These are phyloP conservation scores for Drosophila busckii DNA, from an alignment of 1,140 invertebrate genomes.

Conservation along the genomic window DNA sequence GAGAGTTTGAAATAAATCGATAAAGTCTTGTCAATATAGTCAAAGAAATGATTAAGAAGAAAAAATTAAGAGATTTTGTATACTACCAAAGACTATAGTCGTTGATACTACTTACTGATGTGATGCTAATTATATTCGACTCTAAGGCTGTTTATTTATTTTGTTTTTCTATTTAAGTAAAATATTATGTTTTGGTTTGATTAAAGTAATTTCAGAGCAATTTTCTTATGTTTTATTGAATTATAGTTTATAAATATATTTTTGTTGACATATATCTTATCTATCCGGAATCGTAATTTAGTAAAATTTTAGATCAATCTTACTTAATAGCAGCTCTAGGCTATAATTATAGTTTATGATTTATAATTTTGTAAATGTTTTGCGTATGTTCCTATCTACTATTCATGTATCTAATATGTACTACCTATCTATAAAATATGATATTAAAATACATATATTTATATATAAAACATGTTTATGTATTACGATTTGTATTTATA, in stretches of 20 bases:
- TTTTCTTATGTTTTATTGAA: conserved; percentile 38
- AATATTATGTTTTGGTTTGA: conserved; percentile 40
- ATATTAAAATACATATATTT: conserved; percentile 17
- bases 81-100: no score
- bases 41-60: no score
- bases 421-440: conserved; percentile 12
- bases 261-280: no score
- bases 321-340: conserved; percentile 1
- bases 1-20: no score
- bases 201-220: conserved; percentile 59
- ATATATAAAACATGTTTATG: conserved; percentile 62
- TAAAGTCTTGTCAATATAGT: no score
- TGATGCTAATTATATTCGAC: no score
- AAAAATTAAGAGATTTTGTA: no score
- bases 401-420: conserved; percentile 15
- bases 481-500: conserved; percentile 72
- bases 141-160: conserved; percentile 21
- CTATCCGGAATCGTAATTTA: conserved; percentile 22
- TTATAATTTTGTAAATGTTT: conserved; percentile 35
- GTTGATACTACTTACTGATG: no score
- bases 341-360: conserved; percentile 9
- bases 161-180: conserved; percentile 62
- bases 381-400: conserved; percentile 10
- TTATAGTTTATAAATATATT: no score
- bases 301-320: conserved; percentile 1